Evolutionary conservation across 2,113 vertebrate genomes (phyloP).

Genomic region (Tachycineta bicolor): DNA sequence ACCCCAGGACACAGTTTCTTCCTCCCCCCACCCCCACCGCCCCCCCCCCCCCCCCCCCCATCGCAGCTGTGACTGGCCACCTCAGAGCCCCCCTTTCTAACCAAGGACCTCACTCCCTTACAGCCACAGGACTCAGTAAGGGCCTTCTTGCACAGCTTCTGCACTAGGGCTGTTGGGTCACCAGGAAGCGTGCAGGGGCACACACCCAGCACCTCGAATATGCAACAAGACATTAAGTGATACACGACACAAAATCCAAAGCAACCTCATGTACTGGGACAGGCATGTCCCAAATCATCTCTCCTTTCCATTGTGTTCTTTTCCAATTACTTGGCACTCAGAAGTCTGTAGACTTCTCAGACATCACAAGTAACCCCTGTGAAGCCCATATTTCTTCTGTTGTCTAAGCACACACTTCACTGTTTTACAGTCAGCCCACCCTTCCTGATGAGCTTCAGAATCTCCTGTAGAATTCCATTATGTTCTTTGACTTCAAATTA

Average conservation of each 20-base stretch:
- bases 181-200: neutral
- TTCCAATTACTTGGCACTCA: neutral
- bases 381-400: fast-evolving
- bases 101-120: neutral
- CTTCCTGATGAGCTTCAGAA: neutral
- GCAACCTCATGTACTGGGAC: neutral
- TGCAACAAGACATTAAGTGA: neutral
- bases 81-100: neutral
- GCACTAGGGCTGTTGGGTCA: neutral
- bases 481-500: neutral
- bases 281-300: neutral
- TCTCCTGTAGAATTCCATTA: neutral
- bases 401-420: neutral
- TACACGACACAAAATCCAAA: neutral
- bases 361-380: neutral
- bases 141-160: neutral
- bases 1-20: neutral
- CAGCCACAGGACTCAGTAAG: neutral
- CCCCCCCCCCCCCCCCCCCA: too few relatives aligned
- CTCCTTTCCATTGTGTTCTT: neutral
- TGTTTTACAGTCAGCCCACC: neutral
- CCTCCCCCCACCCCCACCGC: too few relatives aligned
- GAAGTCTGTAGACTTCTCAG: neutral
- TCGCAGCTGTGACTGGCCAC: neutral
- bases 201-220: neutral